Conservation (phyloP, 2,888 invertebrate genomes). For the Drosophila mayaguana region DNA sequence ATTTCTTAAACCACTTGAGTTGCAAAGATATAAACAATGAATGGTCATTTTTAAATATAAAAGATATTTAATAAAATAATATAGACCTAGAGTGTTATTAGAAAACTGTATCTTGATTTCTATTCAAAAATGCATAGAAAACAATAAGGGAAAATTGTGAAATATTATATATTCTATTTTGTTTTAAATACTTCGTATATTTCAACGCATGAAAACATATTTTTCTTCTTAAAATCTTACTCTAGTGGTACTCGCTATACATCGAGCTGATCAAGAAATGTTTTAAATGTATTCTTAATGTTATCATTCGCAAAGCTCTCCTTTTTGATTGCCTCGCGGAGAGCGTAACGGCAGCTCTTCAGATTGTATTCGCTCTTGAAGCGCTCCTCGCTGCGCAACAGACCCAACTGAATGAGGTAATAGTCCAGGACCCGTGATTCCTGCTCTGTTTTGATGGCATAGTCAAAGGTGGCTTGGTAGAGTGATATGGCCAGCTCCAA, state of each 20-base stretch:
- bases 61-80: neutral
- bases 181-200: neutral
- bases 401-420: conserved; percentile 82
- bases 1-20: neutral
- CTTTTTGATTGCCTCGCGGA: conserved; percentile 78
- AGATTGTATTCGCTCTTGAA: conserved; percentile 82
- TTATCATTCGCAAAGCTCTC: conserved; percentile 79
- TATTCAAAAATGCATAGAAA: neutral
- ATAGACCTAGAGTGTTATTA: neutral
- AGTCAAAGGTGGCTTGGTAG: conserved; percentile 82
- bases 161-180: neutral
- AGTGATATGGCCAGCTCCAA: conserved; percentile 79
- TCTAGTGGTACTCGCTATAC: conserved; percentile 33
- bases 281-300: conserved; percentile 80
- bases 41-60: neutral
- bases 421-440: conserved; percentile 83
- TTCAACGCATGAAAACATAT: neutral
- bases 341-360: conserved; percentile 82
- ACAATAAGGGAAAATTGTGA: neutral
- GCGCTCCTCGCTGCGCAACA: conserved; percentile 82
- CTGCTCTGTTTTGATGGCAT: conserved; percentile 83
- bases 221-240: neutral
- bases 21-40: neutral
- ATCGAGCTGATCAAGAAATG: conserved; percentile 80
- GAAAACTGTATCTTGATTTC: neutral